These are phyloP conservation scores for Balaenoptera acutorostrata DNA, from an alignment of 2,113 vertebrate genomes.

Conservation along the genomic window DNA sequence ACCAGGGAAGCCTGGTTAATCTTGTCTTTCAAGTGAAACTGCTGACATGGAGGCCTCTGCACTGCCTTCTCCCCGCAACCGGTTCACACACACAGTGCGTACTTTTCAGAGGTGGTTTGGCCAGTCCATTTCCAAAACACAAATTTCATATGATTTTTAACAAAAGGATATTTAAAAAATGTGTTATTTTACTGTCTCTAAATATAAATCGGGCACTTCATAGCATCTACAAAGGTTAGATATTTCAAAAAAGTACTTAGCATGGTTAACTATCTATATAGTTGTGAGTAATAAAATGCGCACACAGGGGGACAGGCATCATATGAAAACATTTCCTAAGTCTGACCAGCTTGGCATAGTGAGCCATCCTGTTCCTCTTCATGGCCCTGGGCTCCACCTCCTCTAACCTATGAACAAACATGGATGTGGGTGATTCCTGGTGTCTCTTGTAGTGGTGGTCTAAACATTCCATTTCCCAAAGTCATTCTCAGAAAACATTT, in stretches of 20 bases:
- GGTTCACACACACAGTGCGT: too few relatives aligned
- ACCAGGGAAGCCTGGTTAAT: not conserved
- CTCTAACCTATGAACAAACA: not conserved
- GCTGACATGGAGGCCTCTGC: not conserved
- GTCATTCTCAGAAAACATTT: not conserved
- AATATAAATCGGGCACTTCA: not conserved
- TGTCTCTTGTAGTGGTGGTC: not conserved
- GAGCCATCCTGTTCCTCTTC: not conserved
- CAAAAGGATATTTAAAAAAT: not conserved
- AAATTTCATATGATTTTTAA: not conserved
- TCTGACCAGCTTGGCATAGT: not conserved
- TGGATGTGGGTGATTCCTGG: not conserved
- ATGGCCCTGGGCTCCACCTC: not conserved
- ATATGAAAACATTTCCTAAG: not conserved
- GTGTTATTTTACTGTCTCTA: not conserved
- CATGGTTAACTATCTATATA: not conserved
- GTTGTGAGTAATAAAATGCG: not conserved
- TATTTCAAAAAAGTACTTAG: not conserved
- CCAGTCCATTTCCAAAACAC: not conserved
- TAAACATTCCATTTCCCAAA: not conserved
- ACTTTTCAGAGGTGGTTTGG: not conserved
- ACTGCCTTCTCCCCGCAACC: not conserved
- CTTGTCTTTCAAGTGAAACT: not conserved
- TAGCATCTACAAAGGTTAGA: not conserved
- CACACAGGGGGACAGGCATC: not conserved